Base-by-base conservation (phyloP, 2,888 invertebrate genomes). In the Hirtodrosophila confusa region DNA sequence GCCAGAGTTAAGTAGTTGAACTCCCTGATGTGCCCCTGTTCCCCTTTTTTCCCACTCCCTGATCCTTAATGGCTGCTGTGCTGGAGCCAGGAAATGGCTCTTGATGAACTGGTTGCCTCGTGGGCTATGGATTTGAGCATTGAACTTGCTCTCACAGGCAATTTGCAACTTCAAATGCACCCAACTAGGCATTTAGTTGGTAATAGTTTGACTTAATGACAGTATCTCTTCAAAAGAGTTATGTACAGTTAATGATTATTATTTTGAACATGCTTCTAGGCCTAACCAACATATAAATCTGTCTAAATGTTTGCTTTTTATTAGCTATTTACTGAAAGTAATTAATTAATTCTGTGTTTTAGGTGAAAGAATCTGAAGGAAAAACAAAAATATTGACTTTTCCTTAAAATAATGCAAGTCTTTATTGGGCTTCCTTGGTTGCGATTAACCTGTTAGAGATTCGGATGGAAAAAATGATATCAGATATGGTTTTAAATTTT, bases 11-110 rank as follows among this genome's bases (percentile, higher is more conserved):
- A 76, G 67, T 65, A 78, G 71, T 56, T 60, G 62, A 23, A 11
- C 9, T 12, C 17, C 17, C 31, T 27, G 17, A 17, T 17, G 17
- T 17, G 9, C 45, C 39, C 8, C 44, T 0, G 11, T 17, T 17
- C 10, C 12, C 3, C 48, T 29, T 11, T 0, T 5, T 36, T 29
- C n/a, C n/a, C 23, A 7, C 4, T n/a, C 8, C n/a, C 7, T 11
- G 9, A 37, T 44, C 8, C 43, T 62, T 82, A 85, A 80, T 80
- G 80, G 80, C 80, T 69, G 80, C 68, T 75, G 61, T 56, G 47
- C 39, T 44, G 33, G 41, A 27, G 27, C 27, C 27, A 27, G 47
- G 49, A 61, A 73, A 66, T 63, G 78, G 60, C 69, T 67, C 54
- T 58, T 71, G 67, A 65, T 80, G 56, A 49, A 47, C 69, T 70